Percentiles rank a stretch among this genome's conserved stretches.
Evolutionary conservation across 2,113 vertebrate species (phyloP).

Genomic region (Nothocercus nigrocapillus): DNA sequence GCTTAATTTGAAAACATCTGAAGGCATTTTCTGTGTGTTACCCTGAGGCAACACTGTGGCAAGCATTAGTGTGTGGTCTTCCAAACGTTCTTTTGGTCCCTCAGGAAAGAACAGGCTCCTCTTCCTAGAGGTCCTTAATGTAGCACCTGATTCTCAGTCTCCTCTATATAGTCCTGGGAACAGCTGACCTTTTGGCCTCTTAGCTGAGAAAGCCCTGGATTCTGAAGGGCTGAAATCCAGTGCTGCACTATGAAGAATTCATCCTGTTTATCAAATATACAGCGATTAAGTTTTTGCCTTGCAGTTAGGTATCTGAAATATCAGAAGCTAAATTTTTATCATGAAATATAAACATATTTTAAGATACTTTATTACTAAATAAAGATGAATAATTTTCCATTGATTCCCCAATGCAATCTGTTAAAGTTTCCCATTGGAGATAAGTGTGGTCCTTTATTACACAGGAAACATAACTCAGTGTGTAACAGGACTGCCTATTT

Average conservation of each 20-base stretch:
- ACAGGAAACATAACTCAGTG: not conserved
- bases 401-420: not conserved
- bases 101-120: not conserved
- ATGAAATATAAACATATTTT: not conserved
- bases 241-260: not conserved
- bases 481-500: not conserved
- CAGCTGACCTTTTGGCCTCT: not conserved
- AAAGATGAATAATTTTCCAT: not conserved
- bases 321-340: not conserved
- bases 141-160: not conserved
- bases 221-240: not conserved
- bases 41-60: not conserved
- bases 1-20: not conserved
- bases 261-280: not conserved
- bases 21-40: not conserved
- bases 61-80: not conserved
- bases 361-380: not conserved
- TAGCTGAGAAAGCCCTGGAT: not conserved
- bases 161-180: not conserved
- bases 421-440: not conserved
- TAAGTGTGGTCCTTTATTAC: not conserved
- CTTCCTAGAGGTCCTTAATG: not conserved
- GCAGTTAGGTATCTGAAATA: not conserved
- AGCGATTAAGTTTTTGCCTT: not conserved
- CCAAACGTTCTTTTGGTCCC: not conserved